Conservation (phyloP, 2,113 vertebrate species). For the Abramis brama region DNA sequence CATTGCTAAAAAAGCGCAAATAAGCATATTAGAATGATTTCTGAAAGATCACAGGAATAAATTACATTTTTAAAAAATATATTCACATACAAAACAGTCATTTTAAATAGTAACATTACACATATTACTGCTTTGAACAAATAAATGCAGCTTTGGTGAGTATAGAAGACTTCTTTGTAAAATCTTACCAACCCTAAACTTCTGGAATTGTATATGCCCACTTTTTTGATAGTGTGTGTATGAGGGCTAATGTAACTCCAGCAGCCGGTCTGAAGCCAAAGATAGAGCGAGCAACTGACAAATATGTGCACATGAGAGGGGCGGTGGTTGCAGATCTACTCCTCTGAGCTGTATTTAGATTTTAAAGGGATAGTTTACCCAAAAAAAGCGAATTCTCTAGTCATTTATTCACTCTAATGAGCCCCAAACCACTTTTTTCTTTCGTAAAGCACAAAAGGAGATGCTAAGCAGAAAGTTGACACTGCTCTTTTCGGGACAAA, state of each 20-base stretch:
- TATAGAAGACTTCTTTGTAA: neutral
- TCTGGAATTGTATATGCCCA: neutral
- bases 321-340: neutral
- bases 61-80: neutral
- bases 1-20: neutral
- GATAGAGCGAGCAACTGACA: constrained; percentile 17
- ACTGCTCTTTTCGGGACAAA: neutral
- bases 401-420: neutral
- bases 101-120: neutral
- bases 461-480: neutral
- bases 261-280: constrained; percentile 43
- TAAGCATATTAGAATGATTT: neutral
- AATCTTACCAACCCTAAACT: neutral
- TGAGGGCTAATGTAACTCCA: constrained; percentile 30
- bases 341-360: neutral
- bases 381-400: neutral
- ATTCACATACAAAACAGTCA: neutral
- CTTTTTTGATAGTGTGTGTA: neutral
- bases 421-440: neutral
- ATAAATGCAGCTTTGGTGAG: neutral
- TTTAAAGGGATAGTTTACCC: neutral
- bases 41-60: neutral
- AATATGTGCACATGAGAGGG: neutral
- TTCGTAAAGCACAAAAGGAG: neutral
- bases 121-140: neutral